Evolutionary conservation across 1,140 invertebrate species (phyloP), one percentile per base, ranked within the genome.

Genomic region (Cheumatopsyche charites): DNA sequence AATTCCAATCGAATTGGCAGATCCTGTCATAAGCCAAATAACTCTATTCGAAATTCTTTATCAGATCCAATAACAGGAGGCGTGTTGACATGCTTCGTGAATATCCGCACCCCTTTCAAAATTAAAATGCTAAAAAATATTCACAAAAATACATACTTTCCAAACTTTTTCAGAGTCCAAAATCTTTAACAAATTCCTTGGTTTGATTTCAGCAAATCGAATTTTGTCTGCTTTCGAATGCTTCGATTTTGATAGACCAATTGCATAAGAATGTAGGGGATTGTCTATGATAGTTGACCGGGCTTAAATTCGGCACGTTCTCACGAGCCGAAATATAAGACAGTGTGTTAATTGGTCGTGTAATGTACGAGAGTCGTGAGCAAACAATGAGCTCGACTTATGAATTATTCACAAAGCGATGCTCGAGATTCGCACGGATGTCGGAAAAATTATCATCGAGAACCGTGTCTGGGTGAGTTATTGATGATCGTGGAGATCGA

Each of bases 331-430:
- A 58, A 58, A 58, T 58, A 58, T 58, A 58, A 58, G 55, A 23
- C 25, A 58, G 55, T 58, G 55, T 58, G 55, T 58, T 58, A 58
- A 58, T 58, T 58, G 55, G 55, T 12, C 29, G 29, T 36, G 29
- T 36, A 36, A 36, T 58, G 13, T 58, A 58, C 19, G 55, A 58
- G 55, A 3, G 29, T 9, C 29, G 29, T 36, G 29, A 36, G 23
- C 19, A 19, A 58, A 58, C 55, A 58, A 58, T 26, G 23, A 58
- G 21, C 23, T 19, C 55, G 23, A 17, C 55, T 58, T 58, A 58
- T 58, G 55, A 58, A 58, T 58, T 58, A 58, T 58, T 58, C 55
- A 58, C 55, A 11, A n/a, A 25, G 21, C 55, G 55, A 25, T 9
- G 47, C 47, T 17, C 15, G 9, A 17, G 19, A 17, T 15, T 17